phyloP scores from a whole-genome alignment of 2,113 vertebrate species.

The Melanerpes formicivorus region DNA sequence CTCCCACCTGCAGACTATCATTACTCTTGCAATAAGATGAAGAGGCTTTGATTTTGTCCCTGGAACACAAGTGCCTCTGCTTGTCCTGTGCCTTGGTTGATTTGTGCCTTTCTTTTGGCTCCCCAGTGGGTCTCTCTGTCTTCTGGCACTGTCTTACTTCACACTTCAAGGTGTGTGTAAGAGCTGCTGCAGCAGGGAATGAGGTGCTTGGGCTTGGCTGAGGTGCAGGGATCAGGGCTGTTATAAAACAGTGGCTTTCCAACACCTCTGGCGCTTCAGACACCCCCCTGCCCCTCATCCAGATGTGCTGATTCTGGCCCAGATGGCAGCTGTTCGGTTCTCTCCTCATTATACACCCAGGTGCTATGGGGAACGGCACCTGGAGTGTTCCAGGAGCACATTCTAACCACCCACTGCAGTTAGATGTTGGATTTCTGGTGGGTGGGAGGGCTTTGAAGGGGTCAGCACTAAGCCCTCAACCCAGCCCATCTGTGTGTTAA shows the following conservation, averaged over 20 bases:
- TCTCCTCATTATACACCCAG: background rate
- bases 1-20: background rate
- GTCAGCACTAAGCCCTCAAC: background rate
- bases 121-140: background rate
- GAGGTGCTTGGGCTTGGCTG: fast-evolving
- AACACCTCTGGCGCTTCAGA: background rate
- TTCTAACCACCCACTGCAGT: background rate
- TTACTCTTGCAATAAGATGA: background rate
- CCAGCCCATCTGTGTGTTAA: background rate
- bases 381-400: fast-evolving
- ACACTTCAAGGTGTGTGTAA: fast-evolving
- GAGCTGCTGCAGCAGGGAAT: background rate
- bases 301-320: background rate
- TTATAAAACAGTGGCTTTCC: background rate
- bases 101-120: background rate
- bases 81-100: background rate
- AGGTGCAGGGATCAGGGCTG: background rate
- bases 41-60: background rate
- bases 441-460: background rate
- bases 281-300: background rate
- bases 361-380: background rate
- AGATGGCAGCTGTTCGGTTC: background rate
- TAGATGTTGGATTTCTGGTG: background rate
- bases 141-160: background rate
- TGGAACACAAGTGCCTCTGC: background rate